Evolutionary conservation across 1,140 invertebrate genomes (phyloP).

Genomic region (Catajapyx aquilonaris): DNA sequence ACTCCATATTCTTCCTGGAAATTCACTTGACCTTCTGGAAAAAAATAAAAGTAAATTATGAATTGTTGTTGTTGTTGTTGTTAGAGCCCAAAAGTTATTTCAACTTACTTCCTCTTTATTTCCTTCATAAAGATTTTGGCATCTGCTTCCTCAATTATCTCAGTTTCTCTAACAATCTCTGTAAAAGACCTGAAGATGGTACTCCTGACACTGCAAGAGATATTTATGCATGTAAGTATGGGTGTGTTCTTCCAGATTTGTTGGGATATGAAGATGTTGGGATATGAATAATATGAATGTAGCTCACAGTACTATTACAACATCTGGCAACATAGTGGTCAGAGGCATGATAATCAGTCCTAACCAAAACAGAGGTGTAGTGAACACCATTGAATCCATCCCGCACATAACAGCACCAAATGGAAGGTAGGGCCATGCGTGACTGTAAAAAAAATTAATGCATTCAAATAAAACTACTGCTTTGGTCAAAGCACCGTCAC

Average conservation of each 20-base stretch:
- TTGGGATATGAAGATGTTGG: too few relatives aligned
- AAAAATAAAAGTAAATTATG: too few relatives aligned
- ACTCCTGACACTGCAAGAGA: too few relatives aligned
- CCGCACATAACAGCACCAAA: conserved; percentile 85
- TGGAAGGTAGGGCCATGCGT: conserved; percentile 66
- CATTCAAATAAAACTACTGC: conserved; percentile 1
- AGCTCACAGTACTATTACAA: conserved; percentile 73
- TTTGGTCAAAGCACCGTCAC: too few relatives aligned
- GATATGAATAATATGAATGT: too few relatives aligned
- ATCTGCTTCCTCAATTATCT: conserved; percentile 65
- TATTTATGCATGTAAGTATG: too few relatives aligned
- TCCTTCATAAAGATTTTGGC: conserved; percentile 33
- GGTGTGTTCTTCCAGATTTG: too few relatives aligned
- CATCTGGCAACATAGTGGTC: conserved; percentile 66
- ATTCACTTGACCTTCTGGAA: conserved; percentile 92
- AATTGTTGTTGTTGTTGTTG: too few relatives aligned
- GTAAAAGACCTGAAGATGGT: conserved; percentile 69
- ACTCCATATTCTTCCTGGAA: conserved; percentile 95
- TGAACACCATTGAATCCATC: conserved; percentile 74
- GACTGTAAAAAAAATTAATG: conserved; percentile 30
- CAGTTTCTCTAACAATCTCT: conserved; percentile 72
- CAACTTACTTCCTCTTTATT: conserved; percentile 24
- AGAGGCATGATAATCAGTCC: conserved; percentile 76
- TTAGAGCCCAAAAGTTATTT: too few relatives aligned
- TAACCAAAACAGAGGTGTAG: conserved; percentile 82